Base-by-base conservation (phyloP, 2,888 invertebrate genomes). In the Congeria kusceri region DNA sequence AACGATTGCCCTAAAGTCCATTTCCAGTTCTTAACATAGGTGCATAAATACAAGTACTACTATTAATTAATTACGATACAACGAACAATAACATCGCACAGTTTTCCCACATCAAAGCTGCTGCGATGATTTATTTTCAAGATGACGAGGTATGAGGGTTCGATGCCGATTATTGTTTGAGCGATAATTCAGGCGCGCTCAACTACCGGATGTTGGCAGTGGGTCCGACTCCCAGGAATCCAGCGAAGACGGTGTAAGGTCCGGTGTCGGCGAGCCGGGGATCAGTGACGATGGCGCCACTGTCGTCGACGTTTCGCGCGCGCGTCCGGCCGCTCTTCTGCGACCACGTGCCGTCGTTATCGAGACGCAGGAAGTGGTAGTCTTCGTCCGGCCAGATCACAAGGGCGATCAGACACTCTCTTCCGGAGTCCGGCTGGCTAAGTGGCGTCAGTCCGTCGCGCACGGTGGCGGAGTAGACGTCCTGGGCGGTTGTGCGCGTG, bases 341-440 rank as follows among this genome's bases (percentile, higher is more conserved):
- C 0, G 84, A 82, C 79, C 81, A 84, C 25, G 29, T 61, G 15
- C 79, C 75, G 56, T 82, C 66, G 62, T 32, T 68, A 47, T 84
- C 84, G 13, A 70, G 63, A 20, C 84, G 74, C 27, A 67, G 71
- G 53, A 77, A 84, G 39, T 84, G 84, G 64, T 70, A 84, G 58
- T 84, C 84, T 20, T 80, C 73, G 0, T 68, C 73, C 4, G 81
- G 82, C 84, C 84, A 84, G 29, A 84, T 80, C 0, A 82, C 72
- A 0, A 84, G 74, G n/a, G 76, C 80, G 2, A 80, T 65, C 1
- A 84, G 39, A 28, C 83, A 83, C 3, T 80, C 23, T 11, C 39
- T 5, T 13, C 80, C 71, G 20, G 74, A 56, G 29, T 61, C n/a
- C 1, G 79, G 77, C 3, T 47, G 39, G 9, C 29, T 25, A 0